Conservation (phyloP, 2,113 vertebrate genomes). For the Mellivora capensis region DNA sequence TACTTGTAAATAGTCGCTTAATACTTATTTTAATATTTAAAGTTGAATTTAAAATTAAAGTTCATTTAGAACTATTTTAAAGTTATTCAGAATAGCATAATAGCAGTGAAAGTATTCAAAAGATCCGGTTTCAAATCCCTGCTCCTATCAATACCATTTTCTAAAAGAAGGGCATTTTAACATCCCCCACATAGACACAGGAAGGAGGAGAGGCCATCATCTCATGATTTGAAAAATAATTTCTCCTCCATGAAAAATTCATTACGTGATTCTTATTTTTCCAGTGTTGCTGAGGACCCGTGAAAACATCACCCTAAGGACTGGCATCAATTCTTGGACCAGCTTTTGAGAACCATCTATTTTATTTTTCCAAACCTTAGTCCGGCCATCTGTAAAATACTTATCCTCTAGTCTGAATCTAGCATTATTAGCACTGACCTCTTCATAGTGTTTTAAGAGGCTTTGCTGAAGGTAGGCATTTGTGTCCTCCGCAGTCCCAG, state of each 20-base stretch:
- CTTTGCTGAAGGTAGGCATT: not conserved
- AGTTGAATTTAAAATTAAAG: not conserved
- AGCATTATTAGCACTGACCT: not conserved
- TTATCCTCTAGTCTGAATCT: not conserved
- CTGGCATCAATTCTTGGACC: not conserved
- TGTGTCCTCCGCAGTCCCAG: not conserved
- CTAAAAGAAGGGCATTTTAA: constrained; percentile 5
- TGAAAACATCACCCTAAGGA: not conserved
- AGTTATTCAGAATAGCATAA: not conserved
- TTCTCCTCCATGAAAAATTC: not conserved
- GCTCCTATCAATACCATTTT: not conserved
- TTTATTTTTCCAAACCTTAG: not conserved
- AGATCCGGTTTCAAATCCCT: constrained; percentile 6
- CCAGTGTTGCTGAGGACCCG: not conserved
- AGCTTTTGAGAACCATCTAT: not conserved
- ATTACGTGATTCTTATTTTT: not conserved
- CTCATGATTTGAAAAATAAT: constrained; percentile 18
- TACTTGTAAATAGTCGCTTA: not conserved
- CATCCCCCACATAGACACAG: not conserved
- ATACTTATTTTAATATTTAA: not conserved
- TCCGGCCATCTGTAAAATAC: not conserved
- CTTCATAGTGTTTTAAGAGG: not conserved
- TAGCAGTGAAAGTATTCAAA: not conserved
- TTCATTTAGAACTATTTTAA: not conserved
- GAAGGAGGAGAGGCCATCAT: not conserved